A percentile compares a stretch with the other conserved stretches of the same genome.
Evolutionary conservation across 2,113 vertebrate species (phyloP).

Genomic region (Malurus melanocephalus): DNA sequence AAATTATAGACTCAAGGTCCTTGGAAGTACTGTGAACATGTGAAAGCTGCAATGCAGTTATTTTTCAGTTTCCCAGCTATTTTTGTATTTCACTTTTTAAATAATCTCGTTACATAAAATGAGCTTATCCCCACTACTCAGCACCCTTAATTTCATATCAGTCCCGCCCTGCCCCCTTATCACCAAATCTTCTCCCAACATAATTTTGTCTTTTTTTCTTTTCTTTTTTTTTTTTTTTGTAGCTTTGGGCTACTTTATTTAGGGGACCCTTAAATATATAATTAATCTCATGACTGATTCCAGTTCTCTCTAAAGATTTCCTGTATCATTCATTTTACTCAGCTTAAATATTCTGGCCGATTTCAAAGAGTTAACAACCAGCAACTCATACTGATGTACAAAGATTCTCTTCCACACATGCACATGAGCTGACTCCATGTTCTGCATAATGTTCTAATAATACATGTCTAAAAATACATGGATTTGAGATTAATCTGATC

Average conservation of each 20-base stretch:
- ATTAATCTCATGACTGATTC: neutral
- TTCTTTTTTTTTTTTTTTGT: neutral
- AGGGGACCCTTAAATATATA: neutral
- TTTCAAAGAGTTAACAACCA: neutral
- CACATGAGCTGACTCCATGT: neutral
- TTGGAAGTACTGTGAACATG: neutral
- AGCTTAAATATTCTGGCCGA: neutral
- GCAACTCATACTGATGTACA: neutral
- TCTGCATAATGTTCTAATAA: neutral
- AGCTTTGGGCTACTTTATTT: neutral
- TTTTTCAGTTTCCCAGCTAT: conserved; percentile 18
- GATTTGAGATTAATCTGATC: neutral
- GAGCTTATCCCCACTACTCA: neutral
- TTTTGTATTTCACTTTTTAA: conserved; percentile 21
- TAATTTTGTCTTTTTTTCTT: neutral
- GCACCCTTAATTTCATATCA: neutral
- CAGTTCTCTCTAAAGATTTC: neutral
- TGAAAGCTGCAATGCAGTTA: conserved; percentile 40
- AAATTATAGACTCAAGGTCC: neutral
- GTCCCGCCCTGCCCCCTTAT: neutral
- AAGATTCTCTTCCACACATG: neutral
- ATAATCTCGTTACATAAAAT: conserved; percentile 31
- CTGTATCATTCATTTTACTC: neutral
- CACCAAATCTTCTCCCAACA: neutral
- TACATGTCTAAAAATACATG: neutral